Percentiles rank a stretch among this genome's conserved stretches.
Evolutionary conservation across 1,140 invertebrate species (phyloP).

Genomic region (Conus betulinus): DNA sequence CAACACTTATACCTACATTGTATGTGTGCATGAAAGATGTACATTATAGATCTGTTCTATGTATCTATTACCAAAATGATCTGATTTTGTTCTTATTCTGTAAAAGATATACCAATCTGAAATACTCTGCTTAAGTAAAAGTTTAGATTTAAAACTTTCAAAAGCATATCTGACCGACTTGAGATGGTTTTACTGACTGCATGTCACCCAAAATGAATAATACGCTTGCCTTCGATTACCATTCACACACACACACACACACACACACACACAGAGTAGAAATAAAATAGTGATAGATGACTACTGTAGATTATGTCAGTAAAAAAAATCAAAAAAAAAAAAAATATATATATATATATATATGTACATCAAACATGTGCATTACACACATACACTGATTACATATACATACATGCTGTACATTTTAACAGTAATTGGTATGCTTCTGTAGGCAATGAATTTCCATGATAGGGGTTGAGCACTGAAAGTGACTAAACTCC

Average conservation of each 20-base stretch:
- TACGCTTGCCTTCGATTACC: not conserved
- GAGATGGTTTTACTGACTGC: not conserved
- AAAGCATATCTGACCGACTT: not conserved
- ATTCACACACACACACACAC: constrained; percentile 6
- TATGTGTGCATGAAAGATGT: no score
- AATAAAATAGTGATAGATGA: no score
- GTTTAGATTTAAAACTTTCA: constrained; percentile 1
- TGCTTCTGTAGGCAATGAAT: no score
- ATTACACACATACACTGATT: not conserved
- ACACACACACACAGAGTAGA: not conserved
- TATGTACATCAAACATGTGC: no score
- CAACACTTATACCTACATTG: no score
- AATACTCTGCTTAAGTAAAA: not conserved
- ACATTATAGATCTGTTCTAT: not conserved
- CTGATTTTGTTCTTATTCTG: not conserved
- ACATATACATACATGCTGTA: no score
- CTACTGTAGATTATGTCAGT: no score
- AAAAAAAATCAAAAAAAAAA: no score
- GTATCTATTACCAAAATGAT: not conserved
- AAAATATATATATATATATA: no score
- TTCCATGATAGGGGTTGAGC: no score
- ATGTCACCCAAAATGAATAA: not conserved
- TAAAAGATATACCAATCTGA: not conserved
- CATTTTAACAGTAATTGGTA: no score
- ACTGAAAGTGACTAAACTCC: no score